phyloP scores from a whole-genome alignment of 2,888 invertebrate genomes.

The Leucoptera coffeella region DNA sequence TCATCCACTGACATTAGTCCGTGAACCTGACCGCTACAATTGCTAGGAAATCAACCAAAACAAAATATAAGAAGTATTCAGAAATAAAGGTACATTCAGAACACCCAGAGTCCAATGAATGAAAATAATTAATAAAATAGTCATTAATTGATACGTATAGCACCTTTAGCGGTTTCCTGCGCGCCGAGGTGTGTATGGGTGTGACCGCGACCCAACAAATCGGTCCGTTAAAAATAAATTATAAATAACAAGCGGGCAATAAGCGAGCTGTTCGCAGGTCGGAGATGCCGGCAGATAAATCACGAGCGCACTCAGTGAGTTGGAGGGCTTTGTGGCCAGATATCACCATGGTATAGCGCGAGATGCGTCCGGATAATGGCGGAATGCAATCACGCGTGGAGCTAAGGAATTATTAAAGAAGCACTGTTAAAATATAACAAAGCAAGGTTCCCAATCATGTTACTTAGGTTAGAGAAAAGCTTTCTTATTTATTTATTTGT shows the following conservation, averaged over 20 bases:
- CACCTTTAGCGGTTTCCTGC: too few species aligned
- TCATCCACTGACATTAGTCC: constrained; percentile 22
- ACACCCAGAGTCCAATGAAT: constrained; percentile 3
- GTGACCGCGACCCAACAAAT: constrained; percentile 13
- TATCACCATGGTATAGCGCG: neutral
- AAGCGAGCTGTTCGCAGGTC: constrained; percentile 47
- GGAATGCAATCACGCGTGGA: too few species aligned
- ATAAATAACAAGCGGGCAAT: constrained; percentile 50
- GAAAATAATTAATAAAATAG: constrained; percentile 11
- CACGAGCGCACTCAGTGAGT: constrained; percentile 15
- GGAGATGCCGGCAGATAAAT: constrained; percentile 46
- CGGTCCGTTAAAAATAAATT: constrained; percentile 51
- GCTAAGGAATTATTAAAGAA: too few species aligned
- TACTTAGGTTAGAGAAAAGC: too few species aligned
- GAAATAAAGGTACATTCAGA: too few species aligned
- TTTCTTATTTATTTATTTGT: too few species aligned
- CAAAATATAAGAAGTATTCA: too few species aligned
- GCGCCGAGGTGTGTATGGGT: constrained; percentile 1
- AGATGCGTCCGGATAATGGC: neutral
- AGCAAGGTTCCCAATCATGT: too few species aligned
- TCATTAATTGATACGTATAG: constrained; percentile 15
- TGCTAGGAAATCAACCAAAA: too few species aligned
- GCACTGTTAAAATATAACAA: too few species aligned
- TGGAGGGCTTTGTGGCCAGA: constrained; percentile 12
- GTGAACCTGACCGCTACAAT: constrained; percentile 1